A percentile compares a stretch with the other conserved stretches of the same genome.
Conservation (phyloP, 2,888 invertebrate genomes). For the Acleris sparsana region DNA sequence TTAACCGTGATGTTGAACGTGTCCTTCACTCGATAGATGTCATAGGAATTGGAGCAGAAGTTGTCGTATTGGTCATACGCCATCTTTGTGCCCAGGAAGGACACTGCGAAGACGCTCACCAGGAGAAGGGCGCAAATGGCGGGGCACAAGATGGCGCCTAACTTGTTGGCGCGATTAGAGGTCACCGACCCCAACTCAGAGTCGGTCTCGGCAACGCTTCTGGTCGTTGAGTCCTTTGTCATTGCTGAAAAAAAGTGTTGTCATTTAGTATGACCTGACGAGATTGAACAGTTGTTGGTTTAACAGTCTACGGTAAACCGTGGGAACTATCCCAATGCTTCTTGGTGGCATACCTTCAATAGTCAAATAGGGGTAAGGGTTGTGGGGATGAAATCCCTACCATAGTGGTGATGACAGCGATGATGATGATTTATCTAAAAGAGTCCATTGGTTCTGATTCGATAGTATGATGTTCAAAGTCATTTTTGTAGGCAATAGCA, state of each 20-base stretch:
- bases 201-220: slow-evolving; percentile 53
- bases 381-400: no score
- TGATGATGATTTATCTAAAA: no score
- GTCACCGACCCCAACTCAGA: slow-evolving; percentile 60
- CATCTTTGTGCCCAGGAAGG: slow-evolving; percentile 63
- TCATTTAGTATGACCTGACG: no score
- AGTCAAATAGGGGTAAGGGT: no score
- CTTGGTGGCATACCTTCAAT: no score
- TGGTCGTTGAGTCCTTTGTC: slow-evolving; percentile 54
- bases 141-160: slow-evolving; percentile 69
- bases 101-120: slow-evolving; percentile 57
- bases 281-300: no score
- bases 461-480: no score
- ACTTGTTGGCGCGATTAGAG: slow-evolving; percentile 51
- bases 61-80: slow-evolving; percentile 67
- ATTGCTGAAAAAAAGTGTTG: slow-evolving; percentile 49
- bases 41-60: slow-evolving; percentile 46
- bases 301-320: no score
- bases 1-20: slow-evolving; percentile 4
- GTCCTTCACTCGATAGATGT: slow-evolving; percentile 4
- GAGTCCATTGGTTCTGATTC: no score
- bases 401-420: no score
- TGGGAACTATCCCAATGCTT: no score
- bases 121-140: slow-evolving; percentile 65
- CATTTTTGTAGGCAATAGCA: no score